Evolutionary conservation across 2,113 vertebrate species (phyloP), one percentile per base, ranked within the genome.

Genomic region (Rhineura floridana): DNA sequence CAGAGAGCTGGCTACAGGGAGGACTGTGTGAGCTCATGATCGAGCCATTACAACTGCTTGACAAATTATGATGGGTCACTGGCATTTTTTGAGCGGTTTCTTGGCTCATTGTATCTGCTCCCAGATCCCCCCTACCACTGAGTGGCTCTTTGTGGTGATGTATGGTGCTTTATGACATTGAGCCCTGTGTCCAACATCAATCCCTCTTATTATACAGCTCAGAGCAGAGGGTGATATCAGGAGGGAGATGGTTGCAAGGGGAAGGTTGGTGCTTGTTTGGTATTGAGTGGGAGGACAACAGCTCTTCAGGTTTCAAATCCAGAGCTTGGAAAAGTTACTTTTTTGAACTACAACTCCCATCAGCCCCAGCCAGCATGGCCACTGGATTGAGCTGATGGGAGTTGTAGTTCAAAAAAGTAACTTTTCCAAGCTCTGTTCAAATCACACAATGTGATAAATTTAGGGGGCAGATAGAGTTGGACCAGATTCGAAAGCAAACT

Each of bases 31-130:
- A 69, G 85, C 92, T 91, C 91, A 90, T 90, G 77, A 72, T 65
- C 81, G 72, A 44, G 72, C 33, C 48, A 87, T 50, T 85, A 85
- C 84, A 59, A 84, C 50, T 82, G 83, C 83, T 83, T 84, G 92
- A 95, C 90, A 89, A 90, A 92, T 95, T 91, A 92, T 83, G 39
- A 95, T 81, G 85, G 65, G 70, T 81, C 94, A 70, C n/a, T 25
- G 15, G 81, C 83, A 62, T 84, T 28, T 80, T 73, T 85, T 81
- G 82, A 88, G 92, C 62, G 85, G 79, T 89, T 90, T 88, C 90
- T 46, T 83, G 85, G 81, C 77, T 84, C 65, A 75, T 36, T 82
- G 50, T 84, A 67, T 81, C 91, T 69, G 78, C 30, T 25, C 86
- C 88, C 89, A 85, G 84, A 90, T 84, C 21, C 72, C 81, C 55